These are phyloP conservation scores for Acanthosepion esculentum DNA, from an alignment of 2,888 invertebrate species.

Conservation along the genomic window DNA sequence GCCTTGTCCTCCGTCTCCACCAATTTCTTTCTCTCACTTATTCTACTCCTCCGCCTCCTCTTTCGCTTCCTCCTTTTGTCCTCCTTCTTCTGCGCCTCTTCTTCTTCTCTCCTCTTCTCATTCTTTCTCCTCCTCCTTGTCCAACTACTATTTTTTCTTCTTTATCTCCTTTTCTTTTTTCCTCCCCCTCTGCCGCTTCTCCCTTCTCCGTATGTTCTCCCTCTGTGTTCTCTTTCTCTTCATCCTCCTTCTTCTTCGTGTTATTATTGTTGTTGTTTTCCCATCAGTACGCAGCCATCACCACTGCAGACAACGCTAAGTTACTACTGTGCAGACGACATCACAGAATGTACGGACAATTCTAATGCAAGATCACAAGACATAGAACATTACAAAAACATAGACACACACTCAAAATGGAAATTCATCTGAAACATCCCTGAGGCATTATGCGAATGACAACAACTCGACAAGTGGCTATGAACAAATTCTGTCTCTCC, in stretches of 20 bases:
- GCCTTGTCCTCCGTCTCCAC: too few species aligned
- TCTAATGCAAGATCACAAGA: too few species aligned
- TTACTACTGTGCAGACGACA: not conserved
- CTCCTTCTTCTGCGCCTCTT: not conserved
- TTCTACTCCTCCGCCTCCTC: too few species aligned
- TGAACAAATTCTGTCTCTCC: too few species aligned
- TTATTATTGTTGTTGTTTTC: not conserved
- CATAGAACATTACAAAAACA: too few species aligned
- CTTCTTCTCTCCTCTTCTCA: not conserved
- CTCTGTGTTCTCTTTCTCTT: not conserved
- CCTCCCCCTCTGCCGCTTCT: not conserved
- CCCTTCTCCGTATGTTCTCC: not conserved
- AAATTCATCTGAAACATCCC: too few species aligned
- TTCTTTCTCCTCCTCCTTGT: not conserved
- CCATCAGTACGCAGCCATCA: too few species aligned
- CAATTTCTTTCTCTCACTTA: too few species aligned
- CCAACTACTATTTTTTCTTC: not conserved
- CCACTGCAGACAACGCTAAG: too few species aligned
- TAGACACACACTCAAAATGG: too few species aligned
- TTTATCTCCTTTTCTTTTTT: not conserved
- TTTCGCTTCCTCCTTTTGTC: not conserved
- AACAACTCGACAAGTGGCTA: too few species aligned
- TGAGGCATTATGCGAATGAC: too few species aligned
- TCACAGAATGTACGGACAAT: not conserved
- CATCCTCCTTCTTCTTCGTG: not conserved